phyloP scores from a whole-genome alignment of 2,888 invertebrate genomes.

The Ptychoptera albimana region DNA sequence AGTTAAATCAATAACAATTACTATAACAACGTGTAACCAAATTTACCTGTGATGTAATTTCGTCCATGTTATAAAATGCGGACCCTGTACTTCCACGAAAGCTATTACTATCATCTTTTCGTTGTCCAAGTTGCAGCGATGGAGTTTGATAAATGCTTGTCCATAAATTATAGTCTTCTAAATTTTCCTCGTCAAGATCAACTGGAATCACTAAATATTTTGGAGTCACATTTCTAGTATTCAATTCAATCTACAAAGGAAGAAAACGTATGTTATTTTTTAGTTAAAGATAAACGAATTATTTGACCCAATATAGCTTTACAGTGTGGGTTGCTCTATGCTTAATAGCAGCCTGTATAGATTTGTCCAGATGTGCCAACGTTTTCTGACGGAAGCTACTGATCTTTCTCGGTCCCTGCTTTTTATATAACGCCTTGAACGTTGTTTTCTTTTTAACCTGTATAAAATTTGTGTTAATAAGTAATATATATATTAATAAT shows the following conservation, averaged over 20 bases:
- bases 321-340: too few species aligned
- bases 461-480: too few species aligned
- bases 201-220: constrained; percentile 24
- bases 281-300: too few species aligned
- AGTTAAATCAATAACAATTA: neutral
- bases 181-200: constrained; percentile 10
- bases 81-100: neutral
- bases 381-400: too few species aligned
- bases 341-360: too few species aligned
- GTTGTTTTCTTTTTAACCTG: too few species aligned
- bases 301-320: too few species aligned
- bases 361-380: too few species aligned
- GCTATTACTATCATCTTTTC: neutral
- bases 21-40: neutral
- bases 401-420: too few species aligned
- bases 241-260: neutral
- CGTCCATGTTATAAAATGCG: neutral
- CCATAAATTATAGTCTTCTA: constrained; percentile 2
- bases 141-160: neutral
- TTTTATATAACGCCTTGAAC: too few species aligned
- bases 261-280: too few species aligned
- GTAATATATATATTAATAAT: too few species aligned
- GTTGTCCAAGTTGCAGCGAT: neutral
- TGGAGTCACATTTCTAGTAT: constrained; percentile 31
- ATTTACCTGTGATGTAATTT: neutral